Evolutionary conservation across 2,888 invertebrate genomes (phyloP), one percentile per base, ranked within the genome.

Genomic region (Eretmocerus hayati): DNA sequence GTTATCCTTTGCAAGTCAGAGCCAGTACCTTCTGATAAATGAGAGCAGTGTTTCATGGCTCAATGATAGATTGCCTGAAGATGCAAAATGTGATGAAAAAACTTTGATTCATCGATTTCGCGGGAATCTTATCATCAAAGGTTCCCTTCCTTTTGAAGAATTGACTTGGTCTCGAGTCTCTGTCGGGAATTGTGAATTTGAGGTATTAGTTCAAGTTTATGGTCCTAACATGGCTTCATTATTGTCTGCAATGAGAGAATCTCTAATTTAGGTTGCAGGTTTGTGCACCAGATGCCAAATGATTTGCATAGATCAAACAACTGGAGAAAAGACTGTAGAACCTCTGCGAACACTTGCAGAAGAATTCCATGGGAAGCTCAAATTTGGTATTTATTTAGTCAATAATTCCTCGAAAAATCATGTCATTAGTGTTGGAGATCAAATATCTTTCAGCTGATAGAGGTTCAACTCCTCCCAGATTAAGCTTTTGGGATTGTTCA

Each of bases 221-320:
- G 19, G 18, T 41, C 31, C 30, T 36, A 11, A 15, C 18, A 11
- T 46, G 36, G 22, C 19, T 30, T 19, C 3, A 4, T 6, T 13
- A 22, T 21, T 21, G n/a, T 32, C 21, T 39, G 6, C 21, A 20
- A 18, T 21, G 18, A 11, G 15, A 21, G 9, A 18, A 19, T 32
- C 33, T 35, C 23, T 5, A 19, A 36, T 43, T 22, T 23, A 89
- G 84, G 81, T 83, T 43, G 82, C 84, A 58, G 90, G 89, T 1
- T 80, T 81, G 35, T 96, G 95, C 64, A 84, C 83, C 1, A 80
- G 96, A 46, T 97, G 96, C 67, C 91, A 93, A 72, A 95, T 96
- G 90, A 87, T 97, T 50, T 94, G 95, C 67, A 86, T 95, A 52
- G 86, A 96, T 72, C 95, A 93, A 73, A 75, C 77, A 37, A 89